Conservation (phyloP, 2,113 vertebrate genomes). For the Picathartes gymnocephalus region DNA sequence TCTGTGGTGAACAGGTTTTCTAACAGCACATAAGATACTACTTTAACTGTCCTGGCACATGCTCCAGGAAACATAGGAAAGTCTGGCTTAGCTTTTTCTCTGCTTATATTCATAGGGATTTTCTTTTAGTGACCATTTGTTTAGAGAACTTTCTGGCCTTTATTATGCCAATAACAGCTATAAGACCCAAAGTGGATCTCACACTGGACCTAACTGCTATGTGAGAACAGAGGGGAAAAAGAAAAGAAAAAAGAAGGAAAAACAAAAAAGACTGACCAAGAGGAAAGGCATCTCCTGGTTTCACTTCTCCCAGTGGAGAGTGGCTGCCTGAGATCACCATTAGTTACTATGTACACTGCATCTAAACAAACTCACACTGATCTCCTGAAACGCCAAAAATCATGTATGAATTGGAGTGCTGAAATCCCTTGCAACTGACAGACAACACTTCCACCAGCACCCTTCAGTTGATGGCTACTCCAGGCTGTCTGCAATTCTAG, state of each 20-base stretch:
- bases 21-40: background rate
- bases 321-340: background rate
- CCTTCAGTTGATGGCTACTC: background rate
- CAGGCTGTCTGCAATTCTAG: background rate
- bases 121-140: background rate
- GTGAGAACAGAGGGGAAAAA: accelerated
- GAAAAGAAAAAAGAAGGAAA: too few species aligned
- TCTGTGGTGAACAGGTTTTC: background rate
- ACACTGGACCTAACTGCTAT: background rate
- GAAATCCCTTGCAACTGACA: background rate
- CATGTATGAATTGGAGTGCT: background rate
- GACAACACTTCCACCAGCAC: background rate
- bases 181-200: background rate
- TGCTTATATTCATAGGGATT: background rate
- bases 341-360: background rate
- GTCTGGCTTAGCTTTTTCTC: background rate
- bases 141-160: background rate
- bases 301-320: background rate
- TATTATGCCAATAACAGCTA: background rate
- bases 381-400: background rate
- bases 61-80: background rate
- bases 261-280: background rate
- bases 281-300: background rate
- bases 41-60: background rate
- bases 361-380: background rate